Evolutionary conservation across 2,797 vertebrate genomes (phyloP).

Genomic region (Rhynchonycteris naso): DNA sequence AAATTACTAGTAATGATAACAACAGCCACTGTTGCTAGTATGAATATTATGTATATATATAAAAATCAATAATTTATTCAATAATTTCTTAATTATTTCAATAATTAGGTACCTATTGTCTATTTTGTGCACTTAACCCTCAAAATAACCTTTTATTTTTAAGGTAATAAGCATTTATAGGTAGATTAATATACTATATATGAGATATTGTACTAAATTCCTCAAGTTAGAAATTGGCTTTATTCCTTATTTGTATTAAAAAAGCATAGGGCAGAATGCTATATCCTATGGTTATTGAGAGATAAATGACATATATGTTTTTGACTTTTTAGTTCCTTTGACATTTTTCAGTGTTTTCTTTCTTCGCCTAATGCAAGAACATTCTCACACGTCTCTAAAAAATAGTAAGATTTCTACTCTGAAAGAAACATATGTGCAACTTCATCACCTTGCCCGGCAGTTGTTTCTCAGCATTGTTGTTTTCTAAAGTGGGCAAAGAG

Average conservation of each 20-base stretch:
- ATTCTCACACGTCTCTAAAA: neutral
- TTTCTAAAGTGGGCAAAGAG: neutral
- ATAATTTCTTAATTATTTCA: neutral
- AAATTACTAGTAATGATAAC: neutral
- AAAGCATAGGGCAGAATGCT: neutral
- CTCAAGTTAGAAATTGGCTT: neutral
- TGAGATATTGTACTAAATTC: neutral
- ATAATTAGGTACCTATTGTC: neutral
- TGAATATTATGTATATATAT: neutral
- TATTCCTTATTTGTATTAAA: neutral
- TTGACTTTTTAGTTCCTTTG: neutral
- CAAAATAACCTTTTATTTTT: neutral
- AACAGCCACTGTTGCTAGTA: neutral
- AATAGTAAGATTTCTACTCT: neutral
- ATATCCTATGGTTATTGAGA: neutral
- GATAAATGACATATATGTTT: neutral
- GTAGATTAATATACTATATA: neutral
- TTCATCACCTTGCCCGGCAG: neutral
- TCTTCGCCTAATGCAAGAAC: neutral
- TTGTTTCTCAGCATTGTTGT: neutral
- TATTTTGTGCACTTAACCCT: neutral
- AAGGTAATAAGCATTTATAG: neutral
- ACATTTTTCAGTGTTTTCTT: neutral
- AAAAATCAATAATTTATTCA: neutral
- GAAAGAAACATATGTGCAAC: neutral